Evolutionary conservation across 2,888 invertebrate genomes (phyloP), one percentile per base, ranked within the genome.

Genomic region (Drosophila infuscata): DNA sequence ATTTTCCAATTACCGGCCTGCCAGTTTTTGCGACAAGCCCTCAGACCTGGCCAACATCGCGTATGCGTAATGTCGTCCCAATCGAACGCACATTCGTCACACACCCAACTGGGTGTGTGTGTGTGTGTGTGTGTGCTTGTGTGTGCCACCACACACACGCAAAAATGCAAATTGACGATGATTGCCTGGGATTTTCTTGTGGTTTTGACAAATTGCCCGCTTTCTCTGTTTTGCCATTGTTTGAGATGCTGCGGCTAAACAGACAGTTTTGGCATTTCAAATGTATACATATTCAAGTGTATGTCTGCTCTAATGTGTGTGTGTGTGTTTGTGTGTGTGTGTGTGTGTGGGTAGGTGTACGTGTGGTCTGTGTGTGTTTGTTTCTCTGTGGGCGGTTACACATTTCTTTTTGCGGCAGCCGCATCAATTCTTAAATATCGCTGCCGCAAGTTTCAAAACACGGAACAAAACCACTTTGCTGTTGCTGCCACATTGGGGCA

Each of bases 1-100:
- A 89, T 87, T 87, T 89, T 89, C 89, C 87, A 89, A 87, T 87
- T 87, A 89, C 86, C 86, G 86, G 88, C 58, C 68, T 69, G 71
- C 69, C 75, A 64, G 57, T 62, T 76, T 78, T 20, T 38, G 15
- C 43, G 32, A 32, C 60, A 56, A 49, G 36, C 48, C 25, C 32
- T 46, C 38, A 53, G 36, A 36, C 43, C 11, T 17, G 41, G 52
- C 57, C 64, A 56, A 63, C 70, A 32, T 51, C 59, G 71, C 88
- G 84, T 81, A 77, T 85, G 74, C 71, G 83, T 85, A 72, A 83
- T 77, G 72, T 67, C 70, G 53, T 61, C 70, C 76, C 81, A 80
- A 81, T 82, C 82, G 58, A 67, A 87, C 79, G 79, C 82, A 82
- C 88, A 87, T 81, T 84, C 82, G 79, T 87, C 88, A 87, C 79